Evolutionary conservation across 35 echinoderm and acorn worm genomes (phyloP), one percentile per base, ranked within the genome.

Genomic region (Diadema setosum): DNA sequence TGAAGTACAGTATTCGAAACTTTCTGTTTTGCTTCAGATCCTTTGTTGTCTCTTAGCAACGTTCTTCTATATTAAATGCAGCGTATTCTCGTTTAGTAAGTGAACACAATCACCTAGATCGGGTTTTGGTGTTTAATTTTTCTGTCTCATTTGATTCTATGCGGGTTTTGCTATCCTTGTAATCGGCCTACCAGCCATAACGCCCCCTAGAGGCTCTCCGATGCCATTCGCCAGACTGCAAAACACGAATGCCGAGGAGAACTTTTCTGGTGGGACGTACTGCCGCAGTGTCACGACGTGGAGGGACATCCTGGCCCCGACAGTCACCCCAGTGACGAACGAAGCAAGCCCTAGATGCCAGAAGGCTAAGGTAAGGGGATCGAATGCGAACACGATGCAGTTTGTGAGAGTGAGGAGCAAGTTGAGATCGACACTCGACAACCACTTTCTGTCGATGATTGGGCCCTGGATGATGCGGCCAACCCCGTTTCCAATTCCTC

Each of bases 381-480:
- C 82, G 15, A 84, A 18, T 15, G 35, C 36, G 43, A 84, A 84
- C 14, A 63, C 56, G 3, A 84, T 55, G 3, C 30, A 48, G 20
- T 84, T 84, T 3, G 64, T 33, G 34, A 64, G 30, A 4, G 48
- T 58, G 4, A 84, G 43, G 35, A 84, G 12, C 23, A 84, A 61
- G 49, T 36, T 40, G 35, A 84, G 49, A 57, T 58, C 58, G 6
- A 84, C 1, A n/a, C 50, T 34, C 20, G 82, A 39, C 44, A 84
- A 61, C 34, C 36, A 59, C 5, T 63, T 33, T 56, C 56, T 2
- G 58, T 84, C 56, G 36, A 84, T 41, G 26, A 63, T 63, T 5
- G 82, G 82, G n/a, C 82, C 82, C 50, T 84, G 82, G 26, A 35
- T 35, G 50, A 87, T 23, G 73, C 85, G 85, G 2, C 60, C 85